Evolutionary conservation across 2,113 vertebrate species (phyloP), one percentile per base, ranked within the genome.

Genomic region (Hippocampus mohnikei): DNA sequence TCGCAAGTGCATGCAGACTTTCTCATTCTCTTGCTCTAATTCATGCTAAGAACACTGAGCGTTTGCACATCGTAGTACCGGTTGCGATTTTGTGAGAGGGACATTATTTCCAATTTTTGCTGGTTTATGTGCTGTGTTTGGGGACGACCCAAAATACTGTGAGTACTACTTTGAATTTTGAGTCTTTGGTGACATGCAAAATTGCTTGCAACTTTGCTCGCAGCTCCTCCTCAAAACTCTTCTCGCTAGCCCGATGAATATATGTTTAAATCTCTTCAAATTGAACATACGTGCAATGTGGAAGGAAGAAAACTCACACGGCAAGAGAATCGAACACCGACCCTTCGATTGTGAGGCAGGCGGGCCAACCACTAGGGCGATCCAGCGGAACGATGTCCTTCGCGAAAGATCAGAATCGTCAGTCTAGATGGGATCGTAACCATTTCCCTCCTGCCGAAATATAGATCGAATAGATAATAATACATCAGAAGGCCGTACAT

Each of bases 1-100:
- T 66, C 44, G 20, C 64, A 50, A 60, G 52, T 70, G 18, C 69
- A 25, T 33, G 6, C 44, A 66, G 40, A 62, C 13, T 58, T 67
- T 8, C 61, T 67, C 52, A n/a, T 13, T 66, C 9, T 18, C 21
- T 21, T 29, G 27, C 40, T 33, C 20, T 74, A 52, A 73, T 69
- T 58, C 9, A 16, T 9, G 33, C 53, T 72, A 20, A 46, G 46
- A 58, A 25, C 5, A 75, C 11, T 23, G 41, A 52, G 62, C 21
- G 66, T 69, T 8, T 33, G 44, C 33, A 62, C 33, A 37, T 9
- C 23, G 41, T 2, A 46, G 33, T 29, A 37, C 16, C 8, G 2
- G 29, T 20, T 58, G 55, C 23, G 5, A 59, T 15, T 16, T 1
- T 29, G 20, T 6, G 40, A 21, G 4, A 40, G 33, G 8, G 50